These are phyloP conservation scores for Globicephala melas DNA, from an alignment of 2,113 vertebrate species.

Conservation along the genomic window DNA sequence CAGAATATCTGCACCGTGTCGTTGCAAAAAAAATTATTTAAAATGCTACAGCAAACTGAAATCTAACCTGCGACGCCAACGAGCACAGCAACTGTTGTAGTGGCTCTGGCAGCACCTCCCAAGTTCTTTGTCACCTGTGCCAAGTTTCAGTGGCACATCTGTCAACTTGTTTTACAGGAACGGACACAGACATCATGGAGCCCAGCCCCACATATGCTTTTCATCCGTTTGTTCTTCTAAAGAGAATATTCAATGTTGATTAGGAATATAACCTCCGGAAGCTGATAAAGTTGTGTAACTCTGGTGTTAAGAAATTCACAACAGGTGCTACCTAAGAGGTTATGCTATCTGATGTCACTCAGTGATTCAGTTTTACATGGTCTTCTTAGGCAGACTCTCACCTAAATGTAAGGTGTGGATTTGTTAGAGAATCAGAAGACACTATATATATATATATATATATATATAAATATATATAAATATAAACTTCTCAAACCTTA, in stretches of 20 bases:
- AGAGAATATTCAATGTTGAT: background rate
- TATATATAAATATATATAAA: background rate
- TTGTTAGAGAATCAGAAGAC: background rate
- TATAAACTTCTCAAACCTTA: background rate
- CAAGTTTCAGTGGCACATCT: background rate
- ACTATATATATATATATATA: no score
- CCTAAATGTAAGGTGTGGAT: background rate
- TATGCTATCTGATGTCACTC: background rate
- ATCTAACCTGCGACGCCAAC: background rate
- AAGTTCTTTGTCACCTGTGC: background rate
- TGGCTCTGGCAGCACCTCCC: background rate
- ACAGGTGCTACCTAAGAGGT: background rate
- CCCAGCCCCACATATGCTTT: background rate
- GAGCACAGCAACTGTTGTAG: fast-evolving
- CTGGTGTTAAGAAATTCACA: background rate
- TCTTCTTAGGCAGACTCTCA: background rate
- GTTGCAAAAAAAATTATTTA: background rate
- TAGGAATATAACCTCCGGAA: background rate
- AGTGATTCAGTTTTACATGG: background rate
- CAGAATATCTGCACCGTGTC: background rate
- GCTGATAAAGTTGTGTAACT: background rate
- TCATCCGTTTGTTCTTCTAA: background rate
- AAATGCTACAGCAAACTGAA: background rate
- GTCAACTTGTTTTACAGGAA: background rate
- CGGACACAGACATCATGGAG: background rate